These are phyloP conservation scores for Macrosiphum euphorbiae DNA, from an alignment of 2,888 invertebrate genomes.

Conservation along the genomic window DNA sequence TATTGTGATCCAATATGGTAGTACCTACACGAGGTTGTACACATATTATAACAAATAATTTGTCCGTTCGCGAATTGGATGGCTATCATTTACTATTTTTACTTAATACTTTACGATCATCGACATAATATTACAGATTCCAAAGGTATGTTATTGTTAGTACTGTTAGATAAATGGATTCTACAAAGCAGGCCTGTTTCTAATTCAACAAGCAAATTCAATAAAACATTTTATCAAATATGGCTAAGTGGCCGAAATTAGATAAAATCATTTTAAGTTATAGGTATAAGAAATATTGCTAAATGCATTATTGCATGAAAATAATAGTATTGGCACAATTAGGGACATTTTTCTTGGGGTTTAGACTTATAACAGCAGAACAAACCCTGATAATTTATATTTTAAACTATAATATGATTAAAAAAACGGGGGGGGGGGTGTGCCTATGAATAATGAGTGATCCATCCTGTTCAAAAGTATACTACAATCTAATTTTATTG, in stretches of 20 bases:
- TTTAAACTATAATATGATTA: no score
- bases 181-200: background rate
- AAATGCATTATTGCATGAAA: background rate
- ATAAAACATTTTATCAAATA: background rate
- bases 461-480: background rate
- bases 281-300: background rate
- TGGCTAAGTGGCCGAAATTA: background rate
- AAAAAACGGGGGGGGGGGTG: no score
- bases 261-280: background rate
- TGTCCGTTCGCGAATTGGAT: background rate
- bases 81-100: background rate
- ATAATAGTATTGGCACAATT: no score
- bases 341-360: no score
- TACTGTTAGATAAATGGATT: background rate
- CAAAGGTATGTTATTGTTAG: background rate
- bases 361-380: no score
- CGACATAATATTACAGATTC: background rate
- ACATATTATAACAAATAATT: background rate
- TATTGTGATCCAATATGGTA: background rate
- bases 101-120: background rate
- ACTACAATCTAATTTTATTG: background rate
- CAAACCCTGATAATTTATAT: no score
- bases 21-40: background rate
- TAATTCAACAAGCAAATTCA: background rate
- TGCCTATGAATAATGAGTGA: background rate